Evolutionary conservation across 2,113 vertebrate genomes (phyloP).

Genomic region (Spilogale gracilis): DNA sequence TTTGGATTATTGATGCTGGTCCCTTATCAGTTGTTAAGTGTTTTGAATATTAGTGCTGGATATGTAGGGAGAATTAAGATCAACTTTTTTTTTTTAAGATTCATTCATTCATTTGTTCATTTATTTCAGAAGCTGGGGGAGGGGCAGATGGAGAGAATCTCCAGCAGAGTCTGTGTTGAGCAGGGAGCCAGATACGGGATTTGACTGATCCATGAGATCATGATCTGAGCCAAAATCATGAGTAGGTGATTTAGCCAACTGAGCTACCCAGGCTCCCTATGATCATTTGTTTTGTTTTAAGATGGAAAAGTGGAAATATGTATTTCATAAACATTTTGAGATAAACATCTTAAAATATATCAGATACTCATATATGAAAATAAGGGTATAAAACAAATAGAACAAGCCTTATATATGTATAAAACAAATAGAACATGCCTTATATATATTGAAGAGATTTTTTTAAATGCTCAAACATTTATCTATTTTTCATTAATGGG

Average conservation of each 20-base stretch:
- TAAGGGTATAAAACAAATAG: not conserved
- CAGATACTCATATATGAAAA: not conserved
- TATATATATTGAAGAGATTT: not conserved
- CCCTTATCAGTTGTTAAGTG: not conserved
- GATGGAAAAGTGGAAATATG: not conserved
- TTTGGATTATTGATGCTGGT: not conserved
- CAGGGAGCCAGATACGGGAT: not conserved
- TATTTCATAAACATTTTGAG: not conserved
- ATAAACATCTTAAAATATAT: not conserved
- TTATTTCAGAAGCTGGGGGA: not conserved
- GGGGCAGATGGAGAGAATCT: not conserved
- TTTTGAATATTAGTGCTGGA: not conserved
- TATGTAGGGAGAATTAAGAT: not conserved
- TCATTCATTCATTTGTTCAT: not conserved
- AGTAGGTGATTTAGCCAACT: not conserved
- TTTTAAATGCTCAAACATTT: not conserved
- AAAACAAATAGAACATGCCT: not conserved
- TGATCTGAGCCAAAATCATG: not conserved
- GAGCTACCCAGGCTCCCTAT: not conserved
- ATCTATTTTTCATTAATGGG: not conserved
- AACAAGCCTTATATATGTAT: not conserved
- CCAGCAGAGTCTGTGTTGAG: not conserved
- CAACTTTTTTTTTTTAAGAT: not conserved
- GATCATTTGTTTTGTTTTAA: not conserved
- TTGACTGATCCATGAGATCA: not conserved